Conservation (phyloP, 2,888 invertebrate species). For the Sminthurinus aureus region DNA sequence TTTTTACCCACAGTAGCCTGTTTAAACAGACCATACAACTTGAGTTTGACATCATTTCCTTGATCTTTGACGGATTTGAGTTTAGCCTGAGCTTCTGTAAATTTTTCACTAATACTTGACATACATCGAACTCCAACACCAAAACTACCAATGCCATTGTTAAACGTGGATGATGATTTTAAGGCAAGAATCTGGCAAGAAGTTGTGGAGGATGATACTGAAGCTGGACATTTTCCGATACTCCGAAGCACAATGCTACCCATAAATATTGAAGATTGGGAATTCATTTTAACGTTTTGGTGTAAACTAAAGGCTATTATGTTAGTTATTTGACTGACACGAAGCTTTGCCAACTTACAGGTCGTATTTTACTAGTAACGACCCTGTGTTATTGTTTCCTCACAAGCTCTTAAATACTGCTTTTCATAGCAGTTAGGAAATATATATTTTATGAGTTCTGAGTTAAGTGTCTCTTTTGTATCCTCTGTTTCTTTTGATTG, state of each 20-base stretch:
- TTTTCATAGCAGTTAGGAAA: no score
- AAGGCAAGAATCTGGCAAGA: not conserved
- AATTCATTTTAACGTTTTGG: not conserved
- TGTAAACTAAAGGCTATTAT: no score
- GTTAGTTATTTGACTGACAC: no score
- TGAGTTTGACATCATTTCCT: slow-evolving; percentile 62
- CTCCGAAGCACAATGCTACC: not conserved
- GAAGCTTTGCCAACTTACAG: no score
- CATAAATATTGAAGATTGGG: not conserved
- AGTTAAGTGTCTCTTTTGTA: no score
- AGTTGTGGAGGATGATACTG: not conserved
- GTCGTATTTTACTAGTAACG: no score
- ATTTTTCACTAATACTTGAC: slow-evolving; percentile 25
- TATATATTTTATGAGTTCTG: no score
- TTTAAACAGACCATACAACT: slow-evolving; percentile 68
- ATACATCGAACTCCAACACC: not conserved
- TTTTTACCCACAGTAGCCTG: slow-evolving; percentile 67
- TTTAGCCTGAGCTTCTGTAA: slow-evolving; percentile 31
- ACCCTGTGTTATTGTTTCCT: no score
- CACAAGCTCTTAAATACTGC: no score
- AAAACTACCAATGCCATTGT: no score
- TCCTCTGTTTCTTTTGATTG: no score
- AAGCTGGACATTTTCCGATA: not conserved
- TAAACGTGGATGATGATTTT: not conserved
- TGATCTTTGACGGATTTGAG: slow-evolving; percentile 39